Percentiles rank a stretch among this genome's conserved stretches.
Evolutionary conservation across 2,113 vertebrate species (phyloP).

Genomic region (Atractosteus spatula): DNA sequence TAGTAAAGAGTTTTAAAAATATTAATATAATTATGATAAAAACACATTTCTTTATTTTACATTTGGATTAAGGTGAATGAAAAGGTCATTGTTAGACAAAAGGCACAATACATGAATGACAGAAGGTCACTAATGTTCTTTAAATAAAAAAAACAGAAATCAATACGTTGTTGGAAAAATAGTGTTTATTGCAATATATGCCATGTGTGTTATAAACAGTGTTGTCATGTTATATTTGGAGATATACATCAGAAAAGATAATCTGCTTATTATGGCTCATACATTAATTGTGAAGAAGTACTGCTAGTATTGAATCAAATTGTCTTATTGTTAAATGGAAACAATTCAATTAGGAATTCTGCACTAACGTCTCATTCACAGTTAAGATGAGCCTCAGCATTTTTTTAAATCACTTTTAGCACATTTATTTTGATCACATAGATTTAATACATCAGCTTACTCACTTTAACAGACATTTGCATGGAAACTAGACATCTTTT

Average conservation of each 20-base stretch:
- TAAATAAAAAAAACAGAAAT: too few species aligned
- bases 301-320: too few species aligned
- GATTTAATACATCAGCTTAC: conserved; percentile 10
- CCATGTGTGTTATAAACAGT: conserved; percentile 13
- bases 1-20: neutral
- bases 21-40: neutral
- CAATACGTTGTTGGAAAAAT: too few species aligned
- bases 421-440: conserved; percentile 1
- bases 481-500: conserved; percentile 11
- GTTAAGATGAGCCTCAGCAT: conserved; percentile 14
- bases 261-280: conserved; percentile 15
- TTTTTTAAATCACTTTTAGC: neutral
- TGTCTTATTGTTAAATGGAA: neutral
- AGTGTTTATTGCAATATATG: too few species aligned
- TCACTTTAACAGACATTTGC: conserved; percentile 8
- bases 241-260: conserved; percentile 16
- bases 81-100: too few species aligned
- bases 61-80: too few species aligned
- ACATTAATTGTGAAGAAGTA: conserved; percentile 8
- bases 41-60: too few species aligned
- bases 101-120: too few species aligned
- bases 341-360: neutral
- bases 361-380: conserved; percentile 5
- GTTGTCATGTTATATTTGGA: neutral
- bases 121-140: too few species aligned